Evolutionary conservation across 2,113 vertebrate genomes (phyloP), one percentile per base, ranked within the genome.

Genomic region (Xenopus tropicalis): DNA sequence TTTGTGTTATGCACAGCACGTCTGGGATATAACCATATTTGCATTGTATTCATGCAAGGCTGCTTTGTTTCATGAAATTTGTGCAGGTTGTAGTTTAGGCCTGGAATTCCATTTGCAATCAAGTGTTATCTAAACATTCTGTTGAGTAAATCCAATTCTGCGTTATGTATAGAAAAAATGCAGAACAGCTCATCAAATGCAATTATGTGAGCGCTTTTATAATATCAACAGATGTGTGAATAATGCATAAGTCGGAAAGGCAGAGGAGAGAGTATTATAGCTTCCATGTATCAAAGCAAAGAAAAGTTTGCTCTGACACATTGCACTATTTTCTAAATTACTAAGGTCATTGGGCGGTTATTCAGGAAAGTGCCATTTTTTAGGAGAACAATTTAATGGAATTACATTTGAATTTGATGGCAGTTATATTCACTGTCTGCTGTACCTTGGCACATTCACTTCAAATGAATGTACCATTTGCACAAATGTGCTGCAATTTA

Each of bases 211-310:
- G 46, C 66, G 22, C 56, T 69, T 75, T 75, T 75, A 75, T 69
- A 75, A 75, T 75, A 75, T 75, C 73, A 75, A 75, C 73, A 75
- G 73, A 75, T 75, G 73, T 75, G 73, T 69, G 73, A 75, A 75
- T 75, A 75, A 75, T 75, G 69, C 66, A 75, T 74, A 74, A 63
- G 66, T 69, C 29, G 69, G 58, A 75, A 69, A 68, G 59, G 58
- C 48, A 61, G 57, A 16, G 59, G 43, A 61, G 65, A 68, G 54
- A 43, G 29, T 66, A 56, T 62, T 75, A 75, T 69, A 66, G 73
- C 17, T 25, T 74, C 57, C 17, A 57, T 61, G 72, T 68, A 69
- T 75, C 46, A 69, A 69, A 62, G 44, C 44, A 74, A 73, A 52
- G 66, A 74, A 48, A 69, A 63, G 44, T 62, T 51, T 63, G 66